Percentiles rank a stretch among this genome's conserved stretches.
Conservation (phyloP, 2,113 vertebrate genomes). For the Thamnophis sirtalis region DNA sequence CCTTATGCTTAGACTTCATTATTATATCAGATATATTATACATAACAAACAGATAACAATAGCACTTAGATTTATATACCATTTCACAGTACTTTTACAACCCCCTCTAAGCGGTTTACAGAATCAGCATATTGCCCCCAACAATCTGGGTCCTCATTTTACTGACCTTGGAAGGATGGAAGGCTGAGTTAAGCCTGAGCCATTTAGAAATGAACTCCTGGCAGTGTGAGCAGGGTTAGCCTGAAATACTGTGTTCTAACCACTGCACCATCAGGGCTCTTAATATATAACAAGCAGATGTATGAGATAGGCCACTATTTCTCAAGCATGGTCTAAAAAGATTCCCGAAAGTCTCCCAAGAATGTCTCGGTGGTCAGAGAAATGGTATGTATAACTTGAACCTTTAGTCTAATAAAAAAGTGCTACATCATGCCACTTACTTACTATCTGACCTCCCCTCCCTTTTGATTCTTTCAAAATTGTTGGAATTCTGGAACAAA, state of each 20-base stretch:
- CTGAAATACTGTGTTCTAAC: neutral
- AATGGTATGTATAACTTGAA: neutral
- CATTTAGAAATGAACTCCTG: neutral
- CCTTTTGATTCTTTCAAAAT: neutral
- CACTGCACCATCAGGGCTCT: neutral
- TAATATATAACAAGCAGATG: neutral
- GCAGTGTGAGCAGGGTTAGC: neutral
- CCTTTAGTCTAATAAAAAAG: neutral
- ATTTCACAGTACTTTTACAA: neutral
- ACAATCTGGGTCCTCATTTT: neutral
- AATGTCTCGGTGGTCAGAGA: neutral
- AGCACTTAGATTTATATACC: neutral
- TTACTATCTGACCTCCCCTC: neutral
- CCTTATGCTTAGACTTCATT: neutral
- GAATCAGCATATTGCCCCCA: neutral
- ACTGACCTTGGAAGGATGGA: neutral
- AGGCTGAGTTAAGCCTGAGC: neutral
- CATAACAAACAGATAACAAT: neutral
- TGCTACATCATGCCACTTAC: neutral
- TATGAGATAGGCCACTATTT: neutral
- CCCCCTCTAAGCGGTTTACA: neutral
- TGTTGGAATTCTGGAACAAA: neutral
- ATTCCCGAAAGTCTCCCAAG: neutral
- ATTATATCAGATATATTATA: neutral
- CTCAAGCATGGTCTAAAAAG: neutral